phyloP scores from a whole-genome alignment of 1,140 invertebrate genomes.

The Heliconius eleuchia region DNA sequence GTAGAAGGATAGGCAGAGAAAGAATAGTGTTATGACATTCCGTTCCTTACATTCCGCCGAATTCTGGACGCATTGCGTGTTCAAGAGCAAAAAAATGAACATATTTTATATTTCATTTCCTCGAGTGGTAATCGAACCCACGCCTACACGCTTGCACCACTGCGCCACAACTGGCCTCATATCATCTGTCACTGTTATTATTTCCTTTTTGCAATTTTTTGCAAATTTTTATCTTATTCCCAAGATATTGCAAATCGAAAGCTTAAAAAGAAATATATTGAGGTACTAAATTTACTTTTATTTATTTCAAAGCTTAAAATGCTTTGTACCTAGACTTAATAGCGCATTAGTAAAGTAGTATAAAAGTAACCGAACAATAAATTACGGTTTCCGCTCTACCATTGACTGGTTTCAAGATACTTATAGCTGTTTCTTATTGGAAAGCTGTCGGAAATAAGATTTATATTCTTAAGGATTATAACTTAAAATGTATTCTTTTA shows the following conservation, averaged over 20 bases:
- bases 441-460: not conserved
- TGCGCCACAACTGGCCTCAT: too few relatives aligned
- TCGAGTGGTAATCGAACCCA: too few relatives aligned
- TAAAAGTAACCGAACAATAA: conserved; percentile 11
- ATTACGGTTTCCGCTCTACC: not conserved
- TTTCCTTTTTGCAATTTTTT: not conserved
- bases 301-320: not conserved
- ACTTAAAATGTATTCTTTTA: not conserved
- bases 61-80: too few relatives aligned
- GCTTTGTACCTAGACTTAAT: conserved; percentile 6
- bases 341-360: conserved; percentile 1
- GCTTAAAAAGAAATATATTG: not conserved
- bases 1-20: too few relatives aligned
- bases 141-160: too few relatives aligned
- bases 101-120: too few relatives aligned
- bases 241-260: not conserved
- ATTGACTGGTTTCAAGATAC: conserved; percentile 4
- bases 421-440: conserved; percentile 10
- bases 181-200: too few relatives aligned
- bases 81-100: too few relatives aligned
- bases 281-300: not conserved
- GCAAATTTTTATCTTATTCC: not conserved
- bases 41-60: too few relatives aligned
- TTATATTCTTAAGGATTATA: not conserved
- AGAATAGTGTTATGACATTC: too few relatives aligned